These are phyloP conservation scores for Frieseomelitta varia DNA, from an alignment of 1,140 invertebrate species.

Conservation along the genomic window DNA sequence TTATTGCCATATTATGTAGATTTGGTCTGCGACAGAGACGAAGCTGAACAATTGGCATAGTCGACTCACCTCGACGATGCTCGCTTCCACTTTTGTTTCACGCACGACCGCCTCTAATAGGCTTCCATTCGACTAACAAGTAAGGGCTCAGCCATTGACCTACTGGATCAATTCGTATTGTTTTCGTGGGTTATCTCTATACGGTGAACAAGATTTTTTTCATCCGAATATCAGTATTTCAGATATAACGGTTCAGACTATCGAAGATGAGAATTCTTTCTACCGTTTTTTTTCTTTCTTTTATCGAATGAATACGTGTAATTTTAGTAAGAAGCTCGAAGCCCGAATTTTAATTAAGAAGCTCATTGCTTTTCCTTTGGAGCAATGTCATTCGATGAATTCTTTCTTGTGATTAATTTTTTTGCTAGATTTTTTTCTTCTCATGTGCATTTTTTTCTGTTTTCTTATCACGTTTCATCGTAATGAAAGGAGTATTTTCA, in stretches of 20 bases:
- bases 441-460: background rate
- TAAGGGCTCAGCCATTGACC: slow-evolving; percentile 22
- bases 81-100: slow-evolving; percentile 58
- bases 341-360: too few relatives aligned
- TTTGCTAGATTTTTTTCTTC: background rate
- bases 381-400: background rate
- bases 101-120: slow-evolving; percentile 51
- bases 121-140: slow-evolving; percentile 17
- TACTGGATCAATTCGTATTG: slow-evolving; percentile 36
- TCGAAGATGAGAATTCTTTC: background rate
- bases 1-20: background rate
- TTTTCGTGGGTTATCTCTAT: slow-evolving; percentile 25
- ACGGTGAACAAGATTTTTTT: slow-evolving; percentile 23
- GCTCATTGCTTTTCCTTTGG: background rate
- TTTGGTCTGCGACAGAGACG: background rate
- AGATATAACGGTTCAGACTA: background rate
- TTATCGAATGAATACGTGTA: too few relatives aligned
- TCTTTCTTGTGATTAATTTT: background rate
- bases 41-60: background rate
- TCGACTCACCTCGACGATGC: background rate
- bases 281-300: background rate
- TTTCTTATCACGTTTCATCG: slow-evolving; percentile 21
- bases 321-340: too few relatives aligned
- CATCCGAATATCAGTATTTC: background rate
- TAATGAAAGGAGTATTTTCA: slow-evolving; percentile 14